A percentile compares a stretch with the other conserved stretches of the same genome.
These are phyloP conservation scores for Bombus superbus DNA, from an alignment of 1,140 invertebrate species.

Conservation along the genomic window DNA sequence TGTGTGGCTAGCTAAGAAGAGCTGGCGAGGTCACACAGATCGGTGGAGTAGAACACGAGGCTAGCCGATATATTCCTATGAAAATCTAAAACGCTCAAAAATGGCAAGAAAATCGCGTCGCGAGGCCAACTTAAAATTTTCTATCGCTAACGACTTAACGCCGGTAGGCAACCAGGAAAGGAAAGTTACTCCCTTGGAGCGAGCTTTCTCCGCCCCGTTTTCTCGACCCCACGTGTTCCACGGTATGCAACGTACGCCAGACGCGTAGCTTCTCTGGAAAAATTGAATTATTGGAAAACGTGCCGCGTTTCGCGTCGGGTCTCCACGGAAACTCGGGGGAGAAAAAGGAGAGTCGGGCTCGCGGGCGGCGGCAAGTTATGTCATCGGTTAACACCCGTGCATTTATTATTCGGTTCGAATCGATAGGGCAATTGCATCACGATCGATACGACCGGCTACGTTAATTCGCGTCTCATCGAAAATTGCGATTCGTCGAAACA, in stretches of 20 bases:
- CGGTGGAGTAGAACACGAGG: too few species aligned
- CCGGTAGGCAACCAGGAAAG: neutral
- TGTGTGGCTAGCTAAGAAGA: too few species aligned
- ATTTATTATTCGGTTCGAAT: constrained; percentile 35
- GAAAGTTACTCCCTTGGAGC: neutral
- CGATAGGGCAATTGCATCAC: constrained; percentile 30
- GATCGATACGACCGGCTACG: constrained; percentile 15
- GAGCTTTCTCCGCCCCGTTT: neutral
- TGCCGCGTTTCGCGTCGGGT: constrained; percentile 27
- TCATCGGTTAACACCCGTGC: neutral
- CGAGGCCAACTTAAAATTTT: neutral
- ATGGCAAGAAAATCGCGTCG: too few species aligned
- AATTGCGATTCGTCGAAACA: too few species aligned
- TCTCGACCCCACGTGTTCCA: neutral
- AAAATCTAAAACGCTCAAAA: neutral
- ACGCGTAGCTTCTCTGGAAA: constrained; percentile 31
- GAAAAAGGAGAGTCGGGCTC: neutral
- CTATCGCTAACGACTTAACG: neutral
- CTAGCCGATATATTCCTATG: neutral
- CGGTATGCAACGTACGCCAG: constrained; percentile 15
- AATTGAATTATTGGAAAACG: constrained; percentile 49
- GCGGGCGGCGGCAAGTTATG: neutral
- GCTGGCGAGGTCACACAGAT: too few species aligned
- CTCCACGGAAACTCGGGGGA: neutral
- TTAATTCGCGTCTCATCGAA: neutral